Conservation (phyloP, 2,113 vertebrate genomes). For the Passer montanus region DNA sequence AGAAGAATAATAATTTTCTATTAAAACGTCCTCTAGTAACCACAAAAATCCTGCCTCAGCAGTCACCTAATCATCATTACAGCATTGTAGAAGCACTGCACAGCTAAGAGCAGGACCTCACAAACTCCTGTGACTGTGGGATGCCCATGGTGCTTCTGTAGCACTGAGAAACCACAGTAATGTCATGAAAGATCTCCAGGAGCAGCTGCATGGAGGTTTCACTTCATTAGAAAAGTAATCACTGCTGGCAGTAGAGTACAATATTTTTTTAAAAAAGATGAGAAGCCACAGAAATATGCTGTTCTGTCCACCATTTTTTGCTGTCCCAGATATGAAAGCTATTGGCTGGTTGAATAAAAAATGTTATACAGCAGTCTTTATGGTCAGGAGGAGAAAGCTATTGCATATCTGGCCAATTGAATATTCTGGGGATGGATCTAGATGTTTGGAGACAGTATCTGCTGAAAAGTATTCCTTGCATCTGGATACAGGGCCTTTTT, state of each 20-base stretch:
- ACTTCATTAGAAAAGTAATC: background rate
- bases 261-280: background rate
- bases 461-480: background rate
- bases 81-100: background rate
- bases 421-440: background rate
- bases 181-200: accelerated
- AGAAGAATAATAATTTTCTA: background rate
- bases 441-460: background rate
- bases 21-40: background rate
- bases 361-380: background rate
- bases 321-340: background rate
- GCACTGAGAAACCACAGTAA: background rate
- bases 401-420: background rate
- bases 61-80: background rate
- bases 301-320: background rate
- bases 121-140: background rate
- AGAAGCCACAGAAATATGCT: background rate
- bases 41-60: background rate
- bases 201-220: background rate
- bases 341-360: background rate
- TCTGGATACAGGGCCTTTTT: background rate
- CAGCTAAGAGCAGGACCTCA: background rate
- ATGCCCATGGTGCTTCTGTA: background rate
- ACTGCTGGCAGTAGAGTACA: background rate
- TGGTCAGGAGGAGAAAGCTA: background rate